phyloP scores from a whole-genome alignment of 2,113 vertebrate genomes.

The Cryptomyrus ogoouensis region DNA sequence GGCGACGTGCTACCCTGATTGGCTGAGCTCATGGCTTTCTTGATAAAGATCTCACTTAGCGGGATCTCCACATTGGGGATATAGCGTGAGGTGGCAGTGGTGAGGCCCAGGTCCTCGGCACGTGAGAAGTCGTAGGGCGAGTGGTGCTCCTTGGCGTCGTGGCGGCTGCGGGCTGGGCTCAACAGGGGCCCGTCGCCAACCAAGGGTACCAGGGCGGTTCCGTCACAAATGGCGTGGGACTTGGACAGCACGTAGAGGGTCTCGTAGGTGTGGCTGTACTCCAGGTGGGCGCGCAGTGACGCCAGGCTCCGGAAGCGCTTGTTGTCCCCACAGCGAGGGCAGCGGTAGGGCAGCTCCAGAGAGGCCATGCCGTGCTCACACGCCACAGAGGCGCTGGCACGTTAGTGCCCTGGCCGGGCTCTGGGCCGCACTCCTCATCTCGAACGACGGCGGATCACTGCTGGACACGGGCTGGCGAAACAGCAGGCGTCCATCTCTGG shows the following conservation, averaged over 20 bases:
- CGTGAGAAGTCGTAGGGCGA: constrained; percentile 64
- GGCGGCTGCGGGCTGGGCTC: constrained; percentile 64
- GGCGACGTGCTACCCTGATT: constrained; percentile 55
- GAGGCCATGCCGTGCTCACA: constrained; percentile 86
- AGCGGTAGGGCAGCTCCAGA: constrained; percentile 94
- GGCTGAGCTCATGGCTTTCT: constrained; percentile 75
- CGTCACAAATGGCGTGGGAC: constrained; percentile 91
- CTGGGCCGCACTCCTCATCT: constrained; percentile 54
- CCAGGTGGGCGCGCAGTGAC: constrained; percentile 89
- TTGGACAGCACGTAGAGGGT: constrained; percentile 97
- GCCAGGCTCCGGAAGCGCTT: constrained; percentile 97
- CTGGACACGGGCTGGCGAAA: constrained; percentile 12
- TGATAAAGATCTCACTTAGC: constrained; percentile 79
- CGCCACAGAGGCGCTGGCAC: constrained; percentile 43
- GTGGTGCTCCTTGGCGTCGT: constrained; percentile 80
- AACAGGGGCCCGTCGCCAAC: constrained; percentile 75
- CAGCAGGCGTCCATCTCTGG: not conserved
- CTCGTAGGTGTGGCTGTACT: constrained; percentile 98
- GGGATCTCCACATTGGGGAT: constrained; percentile 94
- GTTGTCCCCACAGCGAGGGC: constrained; percentile 96
- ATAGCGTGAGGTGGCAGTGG: constrained; percentile 66
- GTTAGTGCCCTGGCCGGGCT: constrained; percentile 39
- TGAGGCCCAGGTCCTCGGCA: constrained; percentile 65
- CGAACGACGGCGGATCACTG: not conserved
- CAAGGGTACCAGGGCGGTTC: constrained; percentile 79